These are phyloP conservation scores for Muscina levida DNA, from an alignment of 2,888 invertebrate species.

Conservation along the genomic window DNA sequence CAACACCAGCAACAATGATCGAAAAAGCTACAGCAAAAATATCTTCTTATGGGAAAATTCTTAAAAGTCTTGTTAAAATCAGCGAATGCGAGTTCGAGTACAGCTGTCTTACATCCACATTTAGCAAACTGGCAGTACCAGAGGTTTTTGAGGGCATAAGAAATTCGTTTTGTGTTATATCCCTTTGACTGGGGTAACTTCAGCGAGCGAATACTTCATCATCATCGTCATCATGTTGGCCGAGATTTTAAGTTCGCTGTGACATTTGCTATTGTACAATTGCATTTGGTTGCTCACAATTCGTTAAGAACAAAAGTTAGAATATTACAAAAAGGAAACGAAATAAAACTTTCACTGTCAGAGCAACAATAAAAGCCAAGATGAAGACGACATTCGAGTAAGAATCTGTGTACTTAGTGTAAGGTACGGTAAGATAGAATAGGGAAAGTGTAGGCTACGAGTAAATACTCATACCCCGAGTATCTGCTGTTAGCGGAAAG, in stretches of 20 bases:
- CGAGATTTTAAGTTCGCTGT: conserved; percentile 28
- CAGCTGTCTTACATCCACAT: neutral
- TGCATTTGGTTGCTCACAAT: neutral
- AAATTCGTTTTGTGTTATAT: neutral
- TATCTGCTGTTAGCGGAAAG: too few species aligned
- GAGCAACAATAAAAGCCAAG: conserved; percentile 34
- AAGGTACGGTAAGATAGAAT: too few species aligned
- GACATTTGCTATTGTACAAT: conserved; percentile 23
- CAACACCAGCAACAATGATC: neutral
- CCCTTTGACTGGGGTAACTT: neutral
- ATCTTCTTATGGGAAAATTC: neutral
- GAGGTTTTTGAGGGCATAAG: neutral
- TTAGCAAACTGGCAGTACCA: too few species aligned
- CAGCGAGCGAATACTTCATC: conserved; percentile 11
- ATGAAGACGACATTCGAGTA: neutral
- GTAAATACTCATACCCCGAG: too few species aligned
- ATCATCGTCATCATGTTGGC: conserved; percentile 17
- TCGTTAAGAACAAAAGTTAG: conserved; percentile 20
- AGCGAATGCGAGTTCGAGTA: neutral
- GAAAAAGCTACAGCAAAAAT: neutral
- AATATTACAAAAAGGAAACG: conserved; percentile 27
- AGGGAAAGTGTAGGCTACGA: too few species aligned
- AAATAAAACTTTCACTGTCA: conserved; percentile 61
- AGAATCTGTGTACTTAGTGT: neutral
- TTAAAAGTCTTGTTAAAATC: neutral